Percentiles rank a stretch among this genome's conserved stretches.
These are phyloP conservation scores for Diadophis punctatus DNA, from an alignment of 2,113 vertebrate species.

Conservation along the genomic window DNA sequence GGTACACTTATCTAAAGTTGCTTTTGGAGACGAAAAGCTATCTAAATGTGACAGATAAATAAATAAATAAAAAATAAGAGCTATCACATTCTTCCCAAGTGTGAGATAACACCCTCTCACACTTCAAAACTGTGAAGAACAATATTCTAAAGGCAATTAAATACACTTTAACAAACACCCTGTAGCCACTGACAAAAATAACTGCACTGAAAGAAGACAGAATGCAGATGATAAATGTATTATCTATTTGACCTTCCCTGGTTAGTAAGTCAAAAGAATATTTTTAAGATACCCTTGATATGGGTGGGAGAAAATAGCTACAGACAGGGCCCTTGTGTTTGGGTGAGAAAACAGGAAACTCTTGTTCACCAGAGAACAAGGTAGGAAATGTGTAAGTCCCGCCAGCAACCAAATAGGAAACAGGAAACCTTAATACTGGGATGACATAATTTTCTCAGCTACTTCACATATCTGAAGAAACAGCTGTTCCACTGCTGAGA, in stretches of 20 bases:
- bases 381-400: conserved; percentile 17
- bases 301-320: conserved; percentile 18
- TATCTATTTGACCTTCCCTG: not conserved
- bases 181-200: not conserved
- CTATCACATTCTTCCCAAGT: not conserved
- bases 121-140: not conserved
- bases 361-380: not conserved
- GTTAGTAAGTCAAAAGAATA: not conserved
- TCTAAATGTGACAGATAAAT: not conserved
- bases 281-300: not conserved
- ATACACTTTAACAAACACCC: not conserved
- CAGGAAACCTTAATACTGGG: conserved; percentile 30
- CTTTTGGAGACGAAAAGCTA: no score
- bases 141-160: not conserved
- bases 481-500: conserved; percentile 23
- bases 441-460: conserved; percentile 23
- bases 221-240: not conserved
- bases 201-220: not conserved
- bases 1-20: no score
- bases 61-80: not conserved
- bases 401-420: conserved; percentile 23
- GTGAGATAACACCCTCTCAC: not conserved
- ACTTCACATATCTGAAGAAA: conserved; percentile 23
- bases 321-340: conserved; percentile 2
- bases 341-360: not conserved